Percentiles rank a stretch among this genome's conserved stretches.
phyloP scores from a whole-genome alignment of 2,888 invertebrate genomes.

The Hydraecia micacea region DNA sequence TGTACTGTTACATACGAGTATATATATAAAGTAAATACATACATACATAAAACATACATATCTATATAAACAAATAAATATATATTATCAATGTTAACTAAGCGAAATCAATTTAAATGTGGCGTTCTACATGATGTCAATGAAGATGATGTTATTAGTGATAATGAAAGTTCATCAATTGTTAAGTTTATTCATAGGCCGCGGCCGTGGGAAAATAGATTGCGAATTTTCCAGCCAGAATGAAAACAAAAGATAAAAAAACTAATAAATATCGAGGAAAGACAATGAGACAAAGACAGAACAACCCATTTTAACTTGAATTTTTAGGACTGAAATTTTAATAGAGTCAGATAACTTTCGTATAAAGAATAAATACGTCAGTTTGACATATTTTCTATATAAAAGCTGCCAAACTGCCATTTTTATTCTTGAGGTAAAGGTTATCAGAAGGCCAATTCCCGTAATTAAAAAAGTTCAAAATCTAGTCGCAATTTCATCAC shows the following conservation, averaged over 20 bases:
- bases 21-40: too few relatives aligned
- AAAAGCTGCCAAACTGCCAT: neutral
- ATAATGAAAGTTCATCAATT: neutral
- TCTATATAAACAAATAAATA: too few relatives aligned
- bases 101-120: constrained; percentile 1
- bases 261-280: neutral
- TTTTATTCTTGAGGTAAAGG: neutral
- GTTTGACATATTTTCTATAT: neutral
- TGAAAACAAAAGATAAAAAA: neutral
- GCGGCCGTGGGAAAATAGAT: neutral
- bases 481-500: neutral
- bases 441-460: neutral
- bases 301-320: neutral
- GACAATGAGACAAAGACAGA: neutral
- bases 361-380: neutral
- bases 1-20: too few relatives aligned
- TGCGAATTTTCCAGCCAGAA: neutral
- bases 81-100: too few relatives aligned
- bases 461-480: neutral
- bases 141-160: too few relatives aligned
- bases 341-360: neutral
- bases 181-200: neutral
- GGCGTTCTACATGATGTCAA: too few relatives aligned
- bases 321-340: neutral
- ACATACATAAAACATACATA: too few relatives aligned